Evolutionary conservation across 2,888 invertebrate species (phyloP), one percentile per base, ranked within the genome.

Genomic region (Pycnomerus fuliginosus): DNA sequence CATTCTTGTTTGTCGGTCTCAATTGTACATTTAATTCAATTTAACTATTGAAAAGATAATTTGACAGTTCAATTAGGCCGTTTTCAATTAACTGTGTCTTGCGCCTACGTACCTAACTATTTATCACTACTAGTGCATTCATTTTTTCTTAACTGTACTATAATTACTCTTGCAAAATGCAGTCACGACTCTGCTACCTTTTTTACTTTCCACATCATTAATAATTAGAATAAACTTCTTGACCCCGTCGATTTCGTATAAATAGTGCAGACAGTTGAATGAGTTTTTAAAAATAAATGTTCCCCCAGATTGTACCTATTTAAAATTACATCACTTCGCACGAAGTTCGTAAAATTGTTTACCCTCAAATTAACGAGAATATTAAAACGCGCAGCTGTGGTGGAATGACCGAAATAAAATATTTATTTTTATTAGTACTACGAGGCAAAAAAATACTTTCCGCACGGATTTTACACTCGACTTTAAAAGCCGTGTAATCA

Each of bases 61-160:
- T 47, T 47, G 47, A 47, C 42, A 47, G 47, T 42, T 47, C 47
- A 47, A 46, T 46, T 46, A 46, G 41, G 32, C 16, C 33, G 16
- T 39, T 28, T 36, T 45, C 40, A 45, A 40, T 46, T 46, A 46
- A 33, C 24, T 23, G 20, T 20, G 4, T 20, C 20, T 23, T 31
- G 14, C 22, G 34, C 25, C 16, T 25, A 32, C 39, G 24, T 24
- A 39, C 39, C 24, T 12, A 11, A 3, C 8, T 28, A 12, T n/a
- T 4, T 28, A 24, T 12, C 13, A 7, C 15, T 17, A 32, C 10
- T 20, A 15, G 12, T 8, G 3, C 13, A 10, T 24, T 15, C 10
- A 16, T 24, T 5, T 3, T 22, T 16, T 16, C 15, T 20, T 33
- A 2, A 11, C 12, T 30, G 8, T 20, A 5, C 20, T 20, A 14